Evolutionary conservation across 2,113 vertebrate genomes (phyloP).

Genomic region (Pachycephala philippinensis): DNA sequence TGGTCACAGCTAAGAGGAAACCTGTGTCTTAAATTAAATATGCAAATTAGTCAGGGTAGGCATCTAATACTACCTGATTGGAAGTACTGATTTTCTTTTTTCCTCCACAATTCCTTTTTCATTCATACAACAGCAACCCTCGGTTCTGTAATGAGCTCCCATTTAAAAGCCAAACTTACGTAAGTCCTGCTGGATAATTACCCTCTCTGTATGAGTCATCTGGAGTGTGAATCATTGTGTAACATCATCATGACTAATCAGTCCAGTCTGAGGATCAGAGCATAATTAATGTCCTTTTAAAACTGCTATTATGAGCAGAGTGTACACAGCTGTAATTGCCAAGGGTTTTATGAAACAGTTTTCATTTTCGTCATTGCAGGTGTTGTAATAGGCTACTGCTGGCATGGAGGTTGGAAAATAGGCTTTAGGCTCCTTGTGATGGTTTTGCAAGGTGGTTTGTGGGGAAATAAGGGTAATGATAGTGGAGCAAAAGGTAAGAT

Average conservation of each 20-base stretch:
- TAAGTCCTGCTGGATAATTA: not conserved
- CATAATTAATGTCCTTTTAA: not conserved
- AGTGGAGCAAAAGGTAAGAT: not conserved
- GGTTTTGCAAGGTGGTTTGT: not conserved
- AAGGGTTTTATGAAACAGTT: not conserved
- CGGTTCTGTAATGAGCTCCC: not conserved
- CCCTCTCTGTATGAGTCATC: not conserved
- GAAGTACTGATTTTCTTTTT: not conserved
- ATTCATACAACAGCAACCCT: not conserved
- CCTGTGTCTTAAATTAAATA: constrained; percentile 50
- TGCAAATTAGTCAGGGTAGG: not conserved
- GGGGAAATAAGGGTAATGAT: not conserved
- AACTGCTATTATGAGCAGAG: not conserved
- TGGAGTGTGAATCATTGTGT: not conserved
- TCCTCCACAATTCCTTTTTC: not conserved
- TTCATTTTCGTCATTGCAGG: not conserved
- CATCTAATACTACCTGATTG: not conserved
- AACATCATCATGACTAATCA: not conserved
- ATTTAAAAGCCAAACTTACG: not conserved
- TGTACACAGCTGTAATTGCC: not conserved
- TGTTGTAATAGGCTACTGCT: not conserved
- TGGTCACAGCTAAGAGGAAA: constrained; percentile 49
- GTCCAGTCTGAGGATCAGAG: not conserved
- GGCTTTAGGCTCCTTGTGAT: not conserved
- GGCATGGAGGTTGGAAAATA: not conserved